A percentile compares a stretch with the other conserved stretches of the same genome.
phyloP scores from a whole-genome alignment of 35 echinoderm and acorn worm species.

The Eucidaris tribuloides region DNA sequence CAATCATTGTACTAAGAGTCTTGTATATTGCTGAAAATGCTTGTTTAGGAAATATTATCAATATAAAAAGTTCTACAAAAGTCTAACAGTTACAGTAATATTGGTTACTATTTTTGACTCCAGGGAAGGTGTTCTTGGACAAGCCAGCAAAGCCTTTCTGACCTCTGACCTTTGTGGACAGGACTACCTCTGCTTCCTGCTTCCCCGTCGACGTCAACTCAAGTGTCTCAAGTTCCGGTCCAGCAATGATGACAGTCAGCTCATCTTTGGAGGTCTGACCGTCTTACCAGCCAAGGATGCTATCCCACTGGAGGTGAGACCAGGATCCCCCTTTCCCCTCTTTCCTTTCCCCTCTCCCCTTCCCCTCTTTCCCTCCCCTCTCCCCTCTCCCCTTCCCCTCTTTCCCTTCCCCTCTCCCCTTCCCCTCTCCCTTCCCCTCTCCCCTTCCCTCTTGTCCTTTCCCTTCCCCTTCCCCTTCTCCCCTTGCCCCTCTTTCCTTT shows the following conservation, averaged over 20 bases:
- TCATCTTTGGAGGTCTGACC: slow-evolving; percentile 83
- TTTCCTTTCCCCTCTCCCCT: not conserved
- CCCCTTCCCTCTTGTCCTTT: too few species aligned
- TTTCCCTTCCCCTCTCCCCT: too few species aligned
- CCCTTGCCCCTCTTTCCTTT: too few species aligned
- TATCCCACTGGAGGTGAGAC: slow-evolving; percentile 56
- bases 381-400: not conserved
- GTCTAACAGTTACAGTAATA: too few species aligned
- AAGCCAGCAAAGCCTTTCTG: slow-evolving; percentile 79
- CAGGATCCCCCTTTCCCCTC: not conserved
- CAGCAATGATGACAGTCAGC: slow-evolving; percentile 71
- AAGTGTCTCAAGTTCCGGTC: slow-evolving; percentile 70
- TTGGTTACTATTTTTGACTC: not conserved
- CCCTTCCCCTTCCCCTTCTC: too few species aligned
- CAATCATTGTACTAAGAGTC: too few species aligned
- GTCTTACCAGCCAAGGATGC: slow-evolving; percentile 69
- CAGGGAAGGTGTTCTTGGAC: slow-evolving; percentile 64
- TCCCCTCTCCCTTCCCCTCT: too few species aligned
- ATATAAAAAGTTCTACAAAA: not conserved
- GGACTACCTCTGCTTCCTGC: slow-evolving; percentile 77
- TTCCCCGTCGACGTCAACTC: slow-evolving; percentile 58
- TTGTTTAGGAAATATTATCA: too few species aligned
- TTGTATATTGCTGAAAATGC: too few species aligned
- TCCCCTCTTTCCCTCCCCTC: not conserved
- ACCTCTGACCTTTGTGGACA: slow-evolving; percentile 79